A percentile compares a stretch with the other conserved stretches of the same genome.
phyloP scores from a whole-genome alignment of 2,797 vertebrate genomes.

The Cephalopachus bancanus region DNA sequence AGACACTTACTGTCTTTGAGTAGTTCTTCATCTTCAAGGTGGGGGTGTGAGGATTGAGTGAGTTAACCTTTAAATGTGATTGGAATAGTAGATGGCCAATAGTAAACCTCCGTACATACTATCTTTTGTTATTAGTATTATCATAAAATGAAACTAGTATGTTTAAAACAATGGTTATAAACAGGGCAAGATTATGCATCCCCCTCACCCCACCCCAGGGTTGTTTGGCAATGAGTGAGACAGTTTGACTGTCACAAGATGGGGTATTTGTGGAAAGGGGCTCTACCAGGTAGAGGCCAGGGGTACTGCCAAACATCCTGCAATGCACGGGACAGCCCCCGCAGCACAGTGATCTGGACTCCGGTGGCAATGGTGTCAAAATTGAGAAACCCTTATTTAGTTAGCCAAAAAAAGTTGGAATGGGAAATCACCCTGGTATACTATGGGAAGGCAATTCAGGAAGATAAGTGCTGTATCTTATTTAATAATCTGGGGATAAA shows the following conservation, averaged over 20 bases:
- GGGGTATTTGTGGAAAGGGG: neutral
- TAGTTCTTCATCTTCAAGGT: conserved; percentile 30
- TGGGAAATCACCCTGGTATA: neutral
- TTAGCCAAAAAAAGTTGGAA: conserved; percentile 38
- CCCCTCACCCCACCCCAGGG: too few species aligned
- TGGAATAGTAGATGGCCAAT: neutral
- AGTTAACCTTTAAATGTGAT: neutral
- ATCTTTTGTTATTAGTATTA: neutral
- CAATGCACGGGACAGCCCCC: neutral
- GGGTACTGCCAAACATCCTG: neutral
- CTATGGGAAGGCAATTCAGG: neutral
- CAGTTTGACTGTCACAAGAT: neutral
- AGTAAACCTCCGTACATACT: neutral
- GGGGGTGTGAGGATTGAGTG: neutral
- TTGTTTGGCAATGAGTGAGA: neutral
- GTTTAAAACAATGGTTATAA: neutral
- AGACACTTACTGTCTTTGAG: neutral
- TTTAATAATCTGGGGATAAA: neutral
- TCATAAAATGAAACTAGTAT: neutral
- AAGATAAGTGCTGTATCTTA: neutral
- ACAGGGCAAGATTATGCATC: neutral
- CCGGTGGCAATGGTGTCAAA: neutral
- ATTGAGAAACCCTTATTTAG: neutral
- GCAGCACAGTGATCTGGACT: neutral
- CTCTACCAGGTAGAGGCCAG: neutral